Percentiles rank a stretch among this genome's conserved stretches.
These are phyloP conservation scores for Euproctis similis DNA, from an alignment of 2,888 invertebrate species.

Conservation along the genomic window DNA sequence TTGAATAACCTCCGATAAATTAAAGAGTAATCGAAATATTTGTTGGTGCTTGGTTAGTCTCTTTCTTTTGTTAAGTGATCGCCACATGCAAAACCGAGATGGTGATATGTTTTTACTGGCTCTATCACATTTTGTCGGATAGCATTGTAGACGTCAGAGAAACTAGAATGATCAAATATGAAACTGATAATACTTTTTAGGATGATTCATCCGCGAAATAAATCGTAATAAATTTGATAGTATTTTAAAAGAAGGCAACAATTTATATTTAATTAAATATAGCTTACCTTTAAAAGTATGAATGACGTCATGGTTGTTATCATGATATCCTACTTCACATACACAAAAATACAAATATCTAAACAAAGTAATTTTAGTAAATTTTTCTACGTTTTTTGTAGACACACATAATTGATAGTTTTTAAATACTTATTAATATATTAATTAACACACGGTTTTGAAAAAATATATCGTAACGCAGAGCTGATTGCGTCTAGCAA, in stretches of 20 bases:
- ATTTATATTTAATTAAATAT: conserved; percentile 9
- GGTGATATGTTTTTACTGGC: conserved; percentile 8
- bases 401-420: conserved; percentile 42
- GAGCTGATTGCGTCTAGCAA: conserved; percentile 63
- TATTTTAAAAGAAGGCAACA: conserved; percentile 12
- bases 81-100: conserved; percentile 37
- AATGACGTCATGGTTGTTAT: conserved; percentile 77
- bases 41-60: conserved; percentile 10
- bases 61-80: conserved; percentile 6
- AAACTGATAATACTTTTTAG: conserved; percentile 53
- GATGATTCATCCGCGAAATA: conserved; percentile 37
- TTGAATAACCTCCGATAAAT: too few relatives aligned
- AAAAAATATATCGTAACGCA: conserved; percentile 41
- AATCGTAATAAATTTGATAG: conserved; percentile 14
- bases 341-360: conserved; percentile 51
- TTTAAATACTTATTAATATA: conserved; percentile 27
- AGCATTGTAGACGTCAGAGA: conserved; percentile 54
- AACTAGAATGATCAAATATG: conserved; percentile 55
- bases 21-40: conserved; percentile 15
- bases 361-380: conserved; percentile 29
- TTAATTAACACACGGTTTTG: conserved; percentile 33
- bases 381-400: conserved; percentile 36
- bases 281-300: conserved; percentile 69
- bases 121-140: conserved; percentile 23
- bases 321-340: conserved; percentile 68